Percentiles rank a stretch among this genome's conserved stretches.
These are phyloP conservation scores for Nerophis ophidion DNA, from an alignment of 2,113 vertebrate species.

Conservation along the genomic window DNA sequence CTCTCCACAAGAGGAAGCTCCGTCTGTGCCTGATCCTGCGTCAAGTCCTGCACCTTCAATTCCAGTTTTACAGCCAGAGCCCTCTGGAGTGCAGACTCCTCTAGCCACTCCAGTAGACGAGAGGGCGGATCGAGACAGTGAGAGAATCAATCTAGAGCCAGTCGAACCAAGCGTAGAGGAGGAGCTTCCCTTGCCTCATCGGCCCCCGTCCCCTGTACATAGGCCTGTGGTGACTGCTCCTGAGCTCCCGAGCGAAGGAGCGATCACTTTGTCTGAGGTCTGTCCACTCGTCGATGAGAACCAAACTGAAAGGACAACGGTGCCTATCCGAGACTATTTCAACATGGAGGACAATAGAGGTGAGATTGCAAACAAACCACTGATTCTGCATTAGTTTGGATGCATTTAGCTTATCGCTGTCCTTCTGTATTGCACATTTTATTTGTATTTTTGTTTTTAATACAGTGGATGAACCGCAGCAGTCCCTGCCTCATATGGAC, in stretches of 20 bases:
- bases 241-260: slow-evolving; percentile 54
- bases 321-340: slow-evolving; percentile 72
- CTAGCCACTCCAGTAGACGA: slow-evolving; percentile 35
- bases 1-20: slow-evolving; percentile 27
- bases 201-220: slow-evolving; percentile 58
- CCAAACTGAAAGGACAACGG: slow-evolving; percentile 65
- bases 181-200: slow-evolving; percentile 50
- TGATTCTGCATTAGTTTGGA: neutral
- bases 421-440: neutral
- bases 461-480: slow-evolving; percentile 65
- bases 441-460: neutral
- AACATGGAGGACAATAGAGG: slow-evolving; percentile 64
- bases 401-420: neutral
- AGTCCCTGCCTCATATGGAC: slow-evolving; percentile 62
- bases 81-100: slow-evolving; percentile 23
- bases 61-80: slow-evolving; percentile 36
- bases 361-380: slow-evolving; percentile 21
- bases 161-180: slow-evolving; percentile 43
- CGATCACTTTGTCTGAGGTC: slow-evolving; percentile 57
- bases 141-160: slow-evolving; percentile 31
- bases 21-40: slow-evolving; percentile 23
- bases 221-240: slow-evolving; percentile 35
- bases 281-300: slow-evolving; percentile 60
- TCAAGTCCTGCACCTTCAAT: slow-evolving; percentile 39
- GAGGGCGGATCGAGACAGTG: slow-evolving; percentile 33